Evolutionary conservation across 2,113 vertebrate species (phyloP), one percentile per base, ranked within the genome.

Genomic region (Eleginops maclovinus): DNA sequence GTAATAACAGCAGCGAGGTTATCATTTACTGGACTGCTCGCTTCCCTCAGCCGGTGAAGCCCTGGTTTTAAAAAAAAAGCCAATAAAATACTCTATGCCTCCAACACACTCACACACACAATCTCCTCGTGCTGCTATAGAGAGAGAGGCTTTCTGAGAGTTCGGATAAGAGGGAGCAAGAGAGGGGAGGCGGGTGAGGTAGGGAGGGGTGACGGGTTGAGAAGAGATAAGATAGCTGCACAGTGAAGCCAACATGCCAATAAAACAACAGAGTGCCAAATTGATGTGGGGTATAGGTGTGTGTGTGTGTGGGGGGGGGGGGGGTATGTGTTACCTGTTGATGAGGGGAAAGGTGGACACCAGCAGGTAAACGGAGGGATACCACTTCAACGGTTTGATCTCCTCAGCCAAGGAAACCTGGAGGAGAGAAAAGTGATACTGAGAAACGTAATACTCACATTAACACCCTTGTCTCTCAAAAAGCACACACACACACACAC

Each of bases 301-400:
- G 75, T 54, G 64, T 62, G 31, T 28, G 59, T 68, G 75, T 77
- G 47, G 68, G 67, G 43, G 36, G 22, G 41, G 22, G 61, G 12
- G 62, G n/a, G n/a, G n/a, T n/a, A n/a, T 31, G 24, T 47, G 73
- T 63, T 96, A 96, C 94, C 95, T 96, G 94, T 95, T 96, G 93
- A 95, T 90, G 84, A 95, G 94, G 3, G 85, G 95, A 59, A 96
- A 96, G 86, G 93, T 90, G 75, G 93, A 94, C 66, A 91, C 92
- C 83, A 95, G 93, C 91, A 97, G 93, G 95, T 95, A 95, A 68
- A 94, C 91, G 16, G 89, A 92, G 43, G 93, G 92, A 86, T 95
- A 89, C 94, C 95, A 96, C 89, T 95, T 95, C 78, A 96, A 77
- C 4, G 94, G 94, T 67, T 89, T 93, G 88, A 93, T 95, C 87